Conservation (phyloP, 53 echinoderm and acorn worm genomes). For the Apostichopus leukothele region DNA sequence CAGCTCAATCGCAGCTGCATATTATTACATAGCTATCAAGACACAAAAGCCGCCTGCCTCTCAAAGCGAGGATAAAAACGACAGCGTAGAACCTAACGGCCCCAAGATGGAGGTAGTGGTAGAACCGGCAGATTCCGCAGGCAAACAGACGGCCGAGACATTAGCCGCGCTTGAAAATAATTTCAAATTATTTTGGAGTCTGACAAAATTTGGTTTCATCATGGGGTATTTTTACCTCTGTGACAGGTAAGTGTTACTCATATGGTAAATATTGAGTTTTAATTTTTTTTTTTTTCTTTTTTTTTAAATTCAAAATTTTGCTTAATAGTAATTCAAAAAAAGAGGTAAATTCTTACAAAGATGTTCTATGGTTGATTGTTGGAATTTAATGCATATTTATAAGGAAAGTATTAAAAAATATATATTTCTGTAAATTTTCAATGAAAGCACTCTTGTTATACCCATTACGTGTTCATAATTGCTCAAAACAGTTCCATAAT, state of each 20-base stretch:
- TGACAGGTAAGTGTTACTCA: constrained; percentile 67
- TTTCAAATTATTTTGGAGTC: constrained; percentile 57
- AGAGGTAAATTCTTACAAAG: too few species aligned
- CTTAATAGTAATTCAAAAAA: too few species aligned
- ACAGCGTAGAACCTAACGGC: background rate
- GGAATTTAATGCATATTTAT: too few species aligned
- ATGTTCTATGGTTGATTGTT: too few species aligned
- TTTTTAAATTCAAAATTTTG: too few species aligned
- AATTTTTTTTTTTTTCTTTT: too few species aligned
- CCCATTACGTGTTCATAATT: too few species aligned
- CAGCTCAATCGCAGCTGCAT: background rate
- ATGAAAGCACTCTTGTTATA: too few species aligned
- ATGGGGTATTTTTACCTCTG: constrained; percentile 81
- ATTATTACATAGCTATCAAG: background rate
- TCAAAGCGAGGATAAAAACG: background rate
- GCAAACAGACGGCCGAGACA: background rate
- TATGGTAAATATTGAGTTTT: too few species aligned
- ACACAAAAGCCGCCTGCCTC: background rate
- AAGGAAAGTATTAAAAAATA: too few species aligned
- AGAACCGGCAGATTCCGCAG: background rate
- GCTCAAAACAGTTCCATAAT: too few species aligned
- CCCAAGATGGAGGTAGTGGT: constrained; percentile 34
- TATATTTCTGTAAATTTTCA: too few species aligned
- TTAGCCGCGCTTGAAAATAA: constrained; percentile 41
- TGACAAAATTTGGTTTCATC: constrained; percentile 87